These are phyloP conservation scores for Eristalis arbustorum DNA, from an alignment of 2,888 invertebrate species.

Conservation along the genomic window DNA sequence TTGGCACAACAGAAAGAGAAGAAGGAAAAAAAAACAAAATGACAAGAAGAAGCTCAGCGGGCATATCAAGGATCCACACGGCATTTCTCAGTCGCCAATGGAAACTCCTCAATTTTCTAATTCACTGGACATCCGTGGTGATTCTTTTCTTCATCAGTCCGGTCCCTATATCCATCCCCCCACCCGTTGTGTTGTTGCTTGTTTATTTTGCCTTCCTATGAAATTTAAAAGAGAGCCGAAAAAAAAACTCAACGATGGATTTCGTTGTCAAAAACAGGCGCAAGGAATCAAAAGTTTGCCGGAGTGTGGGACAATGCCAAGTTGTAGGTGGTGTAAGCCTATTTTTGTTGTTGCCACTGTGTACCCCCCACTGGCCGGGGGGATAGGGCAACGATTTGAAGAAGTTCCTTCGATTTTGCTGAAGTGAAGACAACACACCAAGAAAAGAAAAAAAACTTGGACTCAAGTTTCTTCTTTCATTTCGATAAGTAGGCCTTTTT, in stretches of 20 bases:
- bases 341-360: neutral
- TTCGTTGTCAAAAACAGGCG: conserved; percentile 66
- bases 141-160: conserved; percentile 6
- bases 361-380: neutral
- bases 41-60: conserved; percentile 47
- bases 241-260: conserved; percentile 42
- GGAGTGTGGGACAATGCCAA: conserved; percentile 20
- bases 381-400: neutral
- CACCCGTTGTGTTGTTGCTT: neutral
- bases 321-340: conserved; percentile 1
- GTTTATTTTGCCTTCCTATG: conserved; percentile 12
- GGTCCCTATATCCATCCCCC: neutral
- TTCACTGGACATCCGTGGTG: conserved; percentile 61
- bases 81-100: conserved; percentile 56
- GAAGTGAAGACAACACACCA: conserved; percentile 45
- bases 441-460: conserved; percentile 26
- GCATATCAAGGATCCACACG: conserved; percentile 50
- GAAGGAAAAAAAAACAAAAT: conserved; percentile 22
- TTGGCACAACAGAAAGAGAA: conserved; percentile 1
- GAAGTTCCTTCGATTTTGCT: conserved; percentile 33
- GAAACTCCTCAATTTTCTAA: conserved; percentile 65
- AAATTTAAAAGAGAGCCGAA: conserved; percentile 7
- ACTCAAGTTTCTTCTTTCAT: conserved; percentile 56
- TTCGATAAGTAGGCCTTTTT: conserved; percentile 61
- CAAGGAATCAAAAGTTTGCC: conserved; percentile 63